A percentile compares a stretch with the other conserved stretches of the same genome.
Evolutionary conservation across 2,888 invertebrate species (phyloP).

Genomic region (Zelleria hepariella): DNA sequence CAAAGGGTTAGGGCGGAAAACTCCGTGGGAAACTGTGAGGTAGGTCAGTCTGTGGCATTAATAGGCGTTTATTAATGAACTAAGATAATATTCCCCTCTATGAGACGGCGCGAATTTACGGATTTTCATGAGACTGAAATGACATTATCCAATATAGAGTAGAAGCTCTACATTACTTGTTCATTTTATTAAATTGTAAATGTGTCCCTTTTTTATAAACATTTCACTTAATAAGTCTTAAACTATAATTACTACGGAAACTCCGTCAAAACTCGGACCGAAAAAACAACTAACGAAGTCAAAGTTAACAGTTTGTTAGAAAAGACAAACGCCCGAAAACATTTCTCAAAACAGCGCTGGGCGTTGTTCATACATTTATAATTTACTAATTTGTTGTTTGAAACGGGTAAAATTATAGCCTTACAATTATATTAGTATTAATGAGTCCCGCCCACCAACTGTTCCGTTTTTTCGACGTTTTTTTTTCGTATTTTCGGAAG

Average conservation of each 20-base stretch:
- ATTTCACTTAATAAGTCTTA: constrained; percentile 17
- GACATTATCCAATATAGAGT: no score
- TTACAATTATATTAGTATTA: constrained; percentile 68
- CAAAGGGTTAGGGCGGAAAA: constrained; percentile 41
- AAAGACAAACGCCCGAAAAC: constrained; percentile 60
- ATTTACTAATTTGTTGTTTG: constrained; percentile 68
- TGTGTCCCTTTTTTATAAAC: not conserved
- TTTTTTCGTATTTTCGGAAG: constrained; percentile 1
- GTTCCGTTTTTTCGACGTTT: constrained; percentile 23
- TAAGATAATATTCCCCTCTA: no score
- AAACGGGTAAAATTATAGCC: constrained; percentile 59
- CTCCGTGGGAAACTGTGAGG: constrained; percentile 55
- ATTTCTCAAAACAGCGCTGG: constrained; percentile 44
- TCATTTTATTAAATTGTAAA: not conserved
- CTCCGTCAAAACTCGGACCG: not conserved
- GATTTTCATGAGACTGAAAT: no score
- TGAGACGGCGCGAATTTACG: no score
- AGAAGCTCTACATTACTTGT: no score
- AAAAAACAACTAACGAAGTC: constrained; percentile 24
- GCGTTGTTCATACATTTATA: constrained; percentile 64
- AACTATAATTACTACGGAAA: constrained; percentile 51
- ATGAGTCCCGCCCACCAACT: constrained; percentile 46
- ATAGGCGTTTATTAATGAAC: not conserved
- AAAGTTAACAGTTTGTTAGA: constrained; percentile 22
- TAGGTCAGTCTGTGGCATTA: constrained; percentile 52